Percentiles rank a stretch among this genome's conserved stretches.
phyloP scores from a whole-genome alignment of 1,140 invertebrate species.

The Zaprionus davidi region DNA sequence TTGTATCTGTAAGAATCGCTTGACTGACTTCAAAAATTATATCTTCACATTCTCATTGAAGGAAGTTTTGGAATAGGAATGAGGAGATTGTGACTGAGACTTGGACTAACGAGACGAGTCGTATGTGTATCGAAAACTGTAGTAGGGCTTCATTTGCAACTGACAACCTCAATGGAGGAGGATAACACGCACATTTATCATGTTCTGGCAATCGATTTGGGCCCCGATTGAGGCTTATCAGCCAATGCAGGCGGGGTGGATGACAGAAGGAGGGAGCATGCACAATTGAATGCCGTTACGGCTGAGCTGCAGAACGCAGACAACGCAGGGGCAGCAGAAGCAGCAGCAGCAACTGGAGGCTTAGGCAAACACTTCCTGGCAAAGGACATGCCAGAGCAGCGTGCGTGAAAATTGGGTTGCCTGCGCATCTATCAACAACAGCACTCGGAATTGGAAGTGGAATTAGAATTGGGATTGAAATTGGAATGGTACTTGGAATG shows the following conservation, averaged over 20 bases:
- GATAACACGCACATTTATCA: conserved; percentile 74
- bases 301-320: conserved; percentile 1
- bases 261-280: conserved; percentile 37
- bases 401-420: conserved; percentile 49
- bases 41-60: conserved; percentile 19
- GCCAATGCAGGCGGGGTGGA: conserved; percentile 35
- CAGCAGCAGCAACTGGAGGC: conserved; percentile 22
- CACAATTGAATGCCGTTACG: conserved; percentile 74
- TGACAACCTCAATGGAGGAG: conserved; percentile 68
- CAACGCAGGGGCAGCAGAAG: background rate
- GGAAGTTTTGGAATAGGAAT: background rate
- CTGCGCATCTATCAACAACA: conserved; percentile 67
- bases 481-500: background rate
- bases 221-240: conserved; percentile 76
- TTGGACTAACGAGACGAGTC: conserved; percentile 23
- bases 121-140: conserved; percentile 29
- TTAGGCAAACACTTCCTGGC: conserved; percentile 50
- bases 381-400: conserved; percentile 34
- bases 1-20: conserved; percentile 16
- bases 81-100: background rate
- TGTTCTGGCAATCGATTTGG: conserved; percentile 73
- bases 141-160: conserved; percentile 66
- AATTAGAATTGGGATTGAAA: background rate
- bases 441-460: conserved; percentile 36
- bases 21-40: background rate